Base-by-base conservation (phyloP, 1,140 invertebrate species). In the Branchinecta lynchi region DNA sequence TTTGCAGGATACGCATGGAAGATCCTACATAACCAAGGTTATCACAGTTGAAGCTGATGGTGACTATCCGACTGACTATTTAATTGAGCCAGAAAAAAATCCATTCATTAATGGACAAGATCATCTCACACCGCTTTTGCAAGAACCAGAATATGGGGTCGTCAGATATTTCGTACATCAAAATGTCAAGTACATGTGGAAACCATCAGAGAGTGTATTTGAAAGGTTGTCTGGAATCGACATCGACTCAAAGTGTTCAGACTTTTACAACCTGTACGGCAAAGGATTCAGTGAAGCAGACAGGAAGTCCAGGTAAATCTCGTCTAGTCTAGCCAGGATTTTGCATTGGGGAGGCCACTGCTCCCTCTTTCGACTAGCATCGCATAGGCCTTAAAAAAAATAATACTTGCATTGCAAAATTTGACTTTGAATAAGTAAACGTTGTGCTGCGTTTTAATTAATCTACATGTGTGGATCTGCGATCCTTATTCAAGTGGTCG, bases 211-310 rank as follows among this genome's bases (percentile, higher is more conserved):
- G 20, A 69, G 69, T 8, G 65, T 69, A 66, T 78, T 77, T 70
- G 66, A 68, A 44, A 70, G 72, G 43, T 70, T 77, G 6, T 70
- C 69, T 60, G 80, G 79, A 32, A 74, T 79, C 44, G 80, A 81
- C 60, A 70, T 71, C 17, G 74, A 76, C 44, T 75, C 74, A 43
- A 73, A 73, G 3, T 78, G 79, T 69, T 72, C 74, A 17, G 76
- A 77, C 67, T 78, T 82, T 68, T 76, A 78, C 71, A 75, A 77
- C 65, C 73, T 74, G 45, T 76, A 73, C 45, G 72, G 75, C 67
- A 80, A 80, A 6, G 72, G 76, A n/a, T 73, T 71, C 45, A 72
- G 68, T 60, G 69, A 72, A 32, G 75, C 79, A 67, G 76, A 79
- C 68, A 70, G 69, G 66, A 60, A 15, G 51, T 74, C 76, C 73